Evolutionary conservation across 2,113 vertebrate species (phyloP).

Genomic region (Himantopus leucocephalus): DNA sequence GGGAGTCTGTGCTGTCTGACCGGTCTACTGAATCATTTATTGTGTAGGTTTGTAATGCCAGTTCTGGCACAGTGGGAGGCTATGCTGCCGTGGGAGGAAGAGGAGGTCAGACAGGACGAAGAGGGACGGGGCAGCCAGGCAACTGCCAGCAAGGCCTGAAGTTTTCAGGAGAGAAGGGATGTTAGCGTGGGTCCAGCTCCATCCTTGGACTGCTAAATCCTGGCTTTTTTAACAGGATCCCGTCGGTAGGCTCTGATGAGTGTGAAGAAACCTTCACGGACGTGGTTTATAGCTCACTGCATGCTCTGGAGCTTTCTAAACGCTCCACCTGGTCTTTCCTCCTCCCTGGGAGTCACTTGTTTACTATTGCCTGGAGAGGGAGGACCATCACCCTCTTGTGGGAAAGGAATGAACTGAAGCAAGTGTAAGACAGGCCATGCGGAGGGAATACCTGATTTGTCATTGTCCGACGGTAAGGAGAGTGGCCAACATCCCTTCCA

Average conservation of each 20-base stretch:
- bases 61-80: not conserved
- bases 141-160: not conserved
- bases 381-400: not conserved
- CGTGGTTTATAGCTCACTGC: not conserved
- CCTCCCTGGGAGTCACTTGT: not conserved
- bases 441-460: not conserved
- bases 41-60: not conserved
- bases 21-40: not conserved
- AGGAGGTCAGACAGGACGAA: not conserved
- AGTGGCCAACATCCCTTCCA: not conserved
- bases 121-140: not conserved
- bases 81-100: not conserved
- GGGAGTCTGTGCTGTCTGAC: not conserved
- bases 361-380: not conserved
- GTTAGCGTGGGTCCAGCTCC: not conserved
- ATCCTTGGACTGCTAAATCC: not conserved
- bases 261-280: not conserved
- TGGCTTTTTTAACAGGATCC: not conserved
- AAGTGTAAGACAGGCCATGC: not conserved
- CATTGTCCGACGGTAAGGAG: not conserved
- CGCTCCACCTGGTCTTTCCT: not conserved
- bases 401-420: not conserved
- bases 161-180: not conserved
- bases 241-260: not conserved
- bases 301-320: not conserved